These are phyloP conservation scores for Hypomesus transpacificus DNA, from an alignment of 2,113 vertebrate genomes.

Conservation along the genomic window DNA sequence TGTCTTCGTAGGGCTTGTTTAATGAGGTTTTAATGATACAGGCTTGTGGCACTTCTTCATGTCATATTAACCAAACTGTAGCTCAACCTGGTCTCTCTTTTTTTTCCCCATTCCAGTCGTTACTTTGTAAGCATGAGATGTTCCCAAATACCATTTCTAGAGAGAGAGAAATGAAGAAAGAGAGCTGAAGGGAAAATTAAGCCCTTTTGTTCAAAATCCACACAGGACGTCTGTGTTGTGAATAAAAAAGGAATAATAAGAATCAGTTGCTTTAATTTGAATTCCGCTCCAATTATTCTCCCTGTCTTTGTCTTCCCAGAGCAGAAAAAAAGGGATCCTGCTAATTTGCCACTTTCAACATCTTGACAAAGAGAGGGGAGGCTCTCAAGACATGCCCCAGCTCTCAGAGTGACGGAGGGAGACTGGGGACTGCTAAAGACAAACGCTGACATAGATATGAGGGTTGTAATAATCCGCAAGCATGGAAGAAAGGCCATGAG, in stretches of 20 bases:
- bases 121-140: neutral
- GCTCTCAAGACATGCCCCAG: too few species aligned
- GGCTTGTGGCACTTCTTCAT: too few species aligned
- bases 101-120: too few species aligned
- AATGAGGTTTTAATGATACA: too few species aligned
- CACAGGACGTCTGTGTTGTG: neutral
- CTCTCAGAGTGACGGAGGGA: too few species aligned
- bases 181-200: neutral
- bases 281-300: neutral
- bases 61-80: too few species aligned
- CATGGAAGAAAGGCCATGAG: too few species aligned
- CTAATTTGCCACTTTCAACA: conserved; percentile 1
- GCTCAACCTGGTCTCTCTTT: too few species aligned
- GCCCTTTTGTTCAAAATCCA: neutral
- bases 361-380: neutral
- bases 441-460: too few species aligned
- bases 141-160: neutral
- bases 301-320: neutral
- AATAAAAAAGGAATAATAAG: neutral
- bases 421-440: too few species aligned
- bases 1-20: too few species aligned
- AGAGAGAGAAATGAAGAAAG: neutral
- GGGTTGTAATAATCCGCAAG: too few species aligned
- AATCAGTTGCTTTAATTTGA: neutral
- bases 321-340: neutral